Conservation (phyloP, 2,797 vertebrate species). For the Erpetoichthys calabaricus region DNA sequence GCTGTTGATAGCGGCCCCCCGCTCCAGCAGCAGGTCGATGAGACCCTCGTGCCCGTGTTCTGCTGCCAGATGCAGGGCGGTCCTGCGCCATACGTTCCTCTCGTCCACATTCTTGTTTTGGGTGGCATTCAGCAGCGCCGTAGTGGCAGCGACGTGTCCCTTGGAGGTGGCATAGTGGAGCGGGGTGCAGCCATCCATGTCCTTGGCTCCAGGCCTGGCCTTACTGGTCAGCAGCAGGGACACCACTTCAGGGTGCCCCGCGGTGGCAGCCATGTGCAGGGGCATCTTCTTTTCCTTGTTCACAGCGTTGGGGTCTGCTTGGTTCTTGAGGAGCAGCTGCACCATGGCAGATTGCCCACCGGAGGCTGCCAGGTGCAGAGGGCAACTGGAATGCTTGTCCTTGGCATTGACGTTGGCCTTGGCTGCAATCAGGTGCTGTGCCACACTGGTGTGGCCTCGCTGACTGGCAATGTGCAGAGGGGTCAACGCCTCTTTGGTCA, state of each 20-base stretch:
- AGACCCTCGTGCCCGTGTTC: constrained; percentile 43
- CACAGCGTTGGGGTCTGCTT: constrained; percentile 32
- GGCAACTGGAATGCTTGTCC: constrained; percentile 43
- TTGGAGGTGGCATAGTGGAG: constrained; percentile 42
- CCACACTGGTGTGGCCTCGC: constrained; percentile 33
- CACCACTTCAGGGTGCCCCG: constrained; percentile 28
- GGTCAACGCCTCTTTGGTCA: constrained; percentile 35
- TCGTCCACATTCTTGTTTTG: constrained; percentile 46
- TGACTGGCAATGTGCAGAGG: constrained; percentile 48
- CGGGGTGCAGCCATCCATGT: constrained; percentile 53
- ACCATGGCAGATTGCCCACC: constrained; percentile 26
- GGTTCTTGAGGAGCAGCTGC: constrained; percentile 41
- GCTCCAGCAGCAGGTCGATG: constrained; percentile 36
- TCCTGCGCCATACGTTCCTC: constrained; percentile 61
- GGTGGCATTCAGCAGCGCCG: constrained; percentile 33
- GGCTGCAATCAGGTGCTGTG: constrained; percentile 36
- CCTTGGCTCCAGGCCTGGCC: constrained; percentile 42
- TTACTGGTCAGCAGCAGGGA: constrained; percentile 35
- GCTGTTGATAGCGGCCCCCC: constrained; percentile 45
- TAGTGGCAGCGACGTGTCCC: constrained; percentile 29
- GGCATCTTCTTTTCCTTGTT: constrained; percentile 57
- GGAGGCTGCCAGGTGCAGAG: constrained; percentile 48
- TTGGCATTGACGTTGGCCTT: constrained; percentile 36
- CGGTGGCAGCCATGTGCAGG: constrained; percentile 45
- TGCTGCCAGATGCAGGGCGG: constrained; percentile 45